phyloP scores from a whole-genome alignment of 2,888 invertebrate genomes.

The Apantesis nais region DNA sequence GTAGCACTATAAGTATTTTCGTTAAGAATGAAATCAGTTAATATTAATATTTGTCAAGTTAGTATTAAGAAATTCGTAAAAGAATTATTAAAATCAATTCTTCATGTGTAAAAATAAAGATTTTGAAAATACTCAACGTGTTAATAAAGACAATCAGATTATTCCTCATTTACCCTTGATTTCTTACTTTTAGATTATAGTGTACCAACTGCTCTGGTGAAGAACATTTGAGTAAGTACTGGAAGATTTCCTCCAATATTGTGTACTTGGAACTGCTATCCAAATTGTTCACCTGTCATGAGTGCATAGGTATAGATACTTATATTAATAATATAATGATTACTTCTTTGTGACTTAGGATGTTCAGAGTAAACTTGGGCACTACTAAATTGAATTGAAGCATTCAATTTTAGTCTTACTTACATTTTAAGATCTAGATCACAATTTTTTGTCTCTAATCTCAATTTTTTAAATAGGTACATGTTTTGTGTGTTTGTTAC shows the following conservation, averaged over 20 bases:
- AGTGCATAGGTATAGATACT: no score
- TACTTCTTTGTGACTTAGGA: no score
- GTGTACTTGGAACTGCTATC: background rate
- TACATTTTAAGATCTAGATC: no score
- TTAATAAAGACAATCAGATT: conserved; percentile 40
- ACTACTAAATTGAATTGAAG: no score
- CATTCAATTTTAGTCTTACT: no score
- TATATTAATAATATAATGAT: no score
- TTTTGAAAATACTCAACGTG: conserved; percentile 63
- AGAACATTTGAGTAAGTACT: background rate
- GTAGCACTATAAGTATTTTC: conserved; percentile 65
- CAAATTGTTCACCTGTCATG: background rate
- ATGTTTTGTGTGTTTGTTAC: no score
- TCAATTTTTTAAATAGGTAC: no score
- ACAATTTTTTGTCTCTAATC: no score
- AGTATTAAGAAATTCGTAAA: conserved; percentile 70
- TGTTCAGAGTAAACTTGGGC: no score
- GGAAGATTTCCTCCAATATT: background rate
- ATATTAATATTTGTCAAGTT: conserved; percentile 62
- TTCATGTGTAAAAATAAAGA: conserved; percentile 81
- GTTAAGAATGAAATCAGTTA: conserved; percentile 60
- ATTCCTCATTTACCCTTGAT: conserved; percentile 29
- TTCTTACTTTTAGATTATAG: background rate
- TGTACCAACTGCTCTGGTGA: background rate
- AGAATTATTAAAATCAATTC: conserved; percentile 71